These are phyloP conservation scores for Aphrocallistes beatrix DNA, from an alignment of 37 sponge, comb jelly and placozoan genomes.

Conservation along the genomic window DNA sequence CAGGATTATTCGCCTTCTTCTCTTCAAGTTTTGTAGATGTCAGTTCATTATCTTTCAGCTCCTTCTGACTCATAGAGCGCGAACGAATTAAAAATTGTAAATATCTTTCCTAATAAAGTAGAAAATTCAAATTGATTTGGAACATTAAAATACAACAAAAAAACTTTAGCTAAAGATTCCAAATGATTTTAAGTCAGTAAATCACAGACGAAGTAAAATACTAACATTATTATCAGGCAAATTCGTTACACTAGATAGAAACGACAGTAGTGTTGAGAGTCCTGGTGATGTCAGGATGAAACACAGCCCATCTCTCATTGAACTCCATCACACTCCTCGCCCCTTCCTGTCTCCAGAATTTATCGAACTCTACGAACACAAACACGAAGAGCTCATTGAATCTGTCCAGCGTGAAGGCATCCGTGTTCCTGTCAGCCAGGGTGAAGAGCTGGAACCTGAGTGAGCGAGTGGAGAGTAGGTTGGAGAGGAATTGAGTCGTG, in stretches of 20 bases:
- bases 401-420: background rate
- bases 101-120: no score
- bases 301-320: slow-evolving; percentile 18
- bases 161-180: no score
- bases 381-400: slow-evolving; percentile 12
- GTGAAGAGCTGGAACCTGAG: slow-evolving; percentile 32
- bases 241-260: background rate
- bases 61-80: no score
- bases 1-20: no score
- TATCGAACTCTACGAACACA: slow-evolving; percentile 44
- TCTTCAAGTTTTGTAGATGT: no score
- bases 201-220: no score
- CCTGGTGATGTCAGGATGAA: background rate
- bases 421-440: background rate
- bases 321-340: slow-evolving; percentile 80
- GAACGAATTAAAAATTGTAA: no score
- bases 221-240: no score
- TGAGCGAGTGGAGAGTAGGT: slow-evolving; percentile 21
- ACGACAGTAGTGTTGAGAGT: background rate
- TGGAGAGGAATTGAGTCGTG: slow-evolving; percentile 32
- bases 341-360: slow-evolving; percentile 48
- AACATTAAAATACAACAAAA: no score
- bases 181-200: no score
- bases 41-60: no score
- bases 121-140: no score